Percentiles rank a stretch among this genome's conserved stretches.
phyloP scores from a whole-genome alignment of 2,797 vertebrate species.

The Etheostoma nigrum region DNA sequence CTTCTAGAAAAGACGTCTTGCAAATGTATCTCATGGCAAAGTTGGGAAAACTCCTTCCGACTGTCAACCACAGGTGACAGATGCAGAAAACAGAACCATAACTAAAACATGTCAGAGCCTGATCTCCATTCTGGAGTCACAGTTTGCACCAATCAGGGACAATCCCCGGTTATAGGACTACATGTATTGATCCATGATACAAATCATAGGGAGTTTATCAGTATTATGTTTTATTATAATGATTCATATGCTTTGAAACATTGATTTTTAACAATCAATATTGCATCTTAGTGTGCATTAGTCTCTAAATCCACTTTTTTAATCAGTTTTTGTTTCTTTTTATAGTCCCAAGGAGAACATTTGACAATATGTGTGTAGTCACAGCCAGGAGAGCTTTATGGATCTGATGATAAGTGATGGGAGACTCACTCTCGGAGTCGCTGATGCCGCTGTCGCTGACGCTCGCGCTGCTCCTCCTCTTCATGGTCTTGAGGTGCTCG shows the following conservation, averaged over 20 bases:
- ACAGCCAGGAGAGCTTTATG: too few relatives aligned
- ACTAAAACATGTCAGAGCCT: not conserved
- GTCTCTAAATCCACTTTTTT: too few relatives aligned
- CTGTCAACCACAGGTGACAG: not conserved
- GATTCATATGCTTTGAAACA: too few relatives aligned
- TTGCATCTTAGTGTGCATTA: too few relatives aligned
- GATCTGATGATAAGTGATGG: too few relatives aligned
- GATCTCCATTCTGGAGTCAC: slow-evolving; percentile 35
- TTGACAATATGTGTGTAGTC: too few relatives aligned
- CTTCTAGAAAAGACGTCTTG: not conserved
- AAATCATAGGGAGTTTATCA: too few relatives aligned
- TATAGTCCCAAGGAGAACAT: not conserved
- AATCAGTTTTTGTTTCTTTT: too few relatives aligned
- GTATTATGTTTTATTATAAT: too few relatives aligned
- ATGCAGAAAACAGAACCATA: not conserved
- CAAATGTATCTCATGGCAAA: not conserved
- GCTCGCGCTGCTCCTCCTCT: slow-evolving; percentile 93
- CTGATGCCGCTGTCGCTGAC: slow-evolving; percentile 95
- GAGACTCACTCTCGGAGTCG: slow-evolving; percentile 92
- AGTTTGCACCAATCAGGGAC: too few relatives aligned
- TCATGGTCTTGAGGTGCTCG: slow-evolving; percentile 93
- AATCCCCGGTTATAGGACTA: not conserved
- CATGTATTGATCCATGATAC: too few relatives aligned
- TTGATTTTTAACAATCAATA: too few relatives aligned
- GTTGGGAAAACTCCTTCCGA: not conserved